These are phyloP conservation scores for Drosophila bocki DNA, from an alignment of 1,140 invertebrate species.

Conservation along the genomic window DNA sequence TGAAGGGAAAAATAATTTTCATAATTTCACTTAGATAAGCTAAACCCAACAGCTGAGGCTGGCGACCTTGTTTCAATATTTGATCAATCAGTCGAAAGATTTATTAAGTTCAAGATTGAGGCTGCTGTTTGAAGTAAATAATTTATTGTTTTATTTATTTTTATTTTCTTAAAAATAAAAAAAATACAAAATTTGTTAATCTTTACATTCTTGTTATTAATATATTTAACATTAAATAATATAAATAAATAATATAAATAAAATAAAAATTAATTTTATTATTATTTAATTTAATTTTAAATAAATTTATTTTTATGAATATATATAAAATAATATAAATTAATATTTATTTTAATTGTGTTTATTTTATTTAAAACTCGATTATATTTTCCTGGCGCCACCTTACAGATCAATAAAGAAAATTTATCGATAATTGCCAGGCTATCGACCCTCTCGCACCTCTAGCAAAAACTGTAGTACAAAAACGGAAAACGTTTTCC, in stretches of 20 bases:
- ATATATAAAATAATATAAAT: no score
- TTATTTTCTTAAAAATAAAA: background rate
- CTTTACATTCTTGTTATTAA: background rate
- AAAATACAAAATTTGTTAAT: background rate
- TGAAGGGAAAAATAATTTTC: background rate
- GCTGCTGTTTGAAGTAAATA: background rate
- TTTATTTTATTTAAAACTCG: no score
- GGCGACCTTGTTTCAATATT: background rate
- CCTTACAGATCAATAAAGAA: background rate
- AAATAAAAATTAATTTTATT: no score
- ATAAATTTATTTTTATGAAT: no score
- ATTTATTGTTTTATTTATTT: background rate
- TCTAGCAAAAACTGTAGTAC: background rate
- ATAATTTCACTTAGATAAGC: slow-evolving; percentile 6
- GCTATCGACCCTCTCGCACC: slow-evolving; percentile 3
- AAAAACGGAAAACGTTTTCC: slow-evolving; percentile 25
- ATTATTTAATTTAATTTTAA: no score
- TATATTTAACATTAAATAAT: background rate
- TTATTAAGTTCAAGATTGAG: background rate
- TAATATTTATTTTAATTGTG: no score
- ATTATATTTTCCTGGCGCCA: background rate
- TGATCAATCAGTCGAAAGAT: background rate
- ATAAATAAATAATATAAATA: no score
- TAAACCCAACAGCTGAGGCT: background rate
- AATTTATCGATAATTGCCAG: background rate